Evolutionary conservation across 2,797 vertebrate genomes (phyloP).

Genomic region (Typhlichthys eigenmanni): DNA sequence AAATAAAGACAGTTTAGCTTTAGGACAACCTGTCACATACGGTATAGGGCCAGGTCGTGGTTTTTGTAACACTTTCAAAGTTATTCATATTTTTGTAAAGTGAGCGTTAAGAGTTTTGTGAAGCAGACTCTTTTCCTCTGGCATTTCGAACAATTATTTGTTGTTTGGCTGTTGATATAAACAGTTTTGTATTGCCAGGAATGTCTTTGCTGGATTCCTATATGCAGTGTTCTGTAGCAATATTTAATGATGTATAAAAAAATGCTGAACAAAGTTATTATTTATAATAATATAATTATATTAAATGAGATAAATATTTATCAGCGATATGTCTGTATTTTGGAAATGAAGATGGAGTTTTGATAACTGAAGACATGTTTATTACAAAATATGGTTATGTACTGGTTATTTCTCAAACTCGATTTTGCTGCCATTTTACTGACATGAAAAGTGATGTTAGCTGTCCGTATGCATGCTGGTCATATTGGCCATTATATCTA

Average conservation of each 20-base stretch:
- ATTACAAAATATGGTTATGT: constrained; percentile 58
- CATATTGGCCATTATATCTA: constrained; percentile 53
- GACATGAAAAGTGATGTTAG: constrained; percentile 41
- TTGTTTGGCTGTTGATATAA: background rate
- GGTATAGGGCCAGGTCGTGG: constrained; percentile 8
- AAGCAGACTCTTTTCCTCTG: background rate
- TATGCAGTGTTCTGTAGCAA: background rate
- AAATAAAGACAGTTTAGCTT: constrained; percentile 53
- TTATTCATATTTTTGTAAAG: constrained; percentile 10
- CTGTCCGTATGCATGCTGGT: constrained; percentile 43
- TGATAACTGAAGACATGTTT: constrained; percentile 68
- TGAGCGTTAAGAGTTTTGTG: constrained; percentile 19
- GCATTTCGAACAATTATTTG: constrained; percentile 5
- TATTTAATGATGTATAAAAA: background rate
- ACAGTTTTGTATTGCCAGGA: constrained; percentile 4
- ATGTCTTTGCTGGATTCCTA: background rate
- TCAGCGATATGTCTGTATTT: constrained; percentile 1
- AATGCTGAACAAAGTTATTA: background rate
- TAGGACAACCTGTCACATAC: constrained; percentile 33
- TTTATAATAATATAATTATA: too few relatives aligned
- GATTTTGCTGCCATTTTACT: constrained; percentile 62
- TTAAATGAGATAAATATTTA: background rate
- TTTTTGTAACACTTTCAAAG: constrained; percentile 23
- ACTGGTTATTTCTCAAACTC: constrained; percentile 51
- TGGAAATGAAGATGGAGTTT: constrained; percentile 12